Evolutionary conservation across 2,113 vertebrate genomes (phyloP), one percentile per base, ranked within the genome.

Genomic region (Ailuropoda melanoleuca): DNA sequence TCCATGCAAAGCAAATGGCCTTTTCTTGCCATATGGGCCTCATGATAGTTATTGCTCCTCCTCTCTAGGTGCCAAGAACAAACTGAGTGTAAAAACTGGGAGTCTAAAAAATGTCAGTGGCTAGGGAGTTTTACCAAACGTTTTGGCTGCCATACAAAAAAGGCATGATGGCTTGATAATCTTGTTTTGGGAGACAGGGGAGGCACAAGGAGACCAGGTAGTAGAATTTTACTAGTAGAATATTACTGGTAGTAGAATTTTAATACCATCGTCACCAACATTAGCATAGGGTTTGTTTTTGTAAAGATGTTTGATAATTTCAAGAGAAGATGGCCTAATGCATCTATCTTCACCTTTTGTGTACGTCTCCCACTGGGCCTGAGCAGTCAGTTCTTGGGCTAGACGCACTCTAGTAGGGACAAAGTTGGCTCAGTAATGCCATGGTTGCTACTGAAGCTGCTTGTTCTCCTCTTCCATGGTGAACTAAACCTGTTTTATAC

Each of bases 71-170:
- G 68, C 46, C 85, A 96, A 43, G 68, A 94, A 55, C 18, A 66
- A 90, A 86, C 60, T 74, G 88, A 81, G 11, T 93, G 1, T 82
- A 21, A 64, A 14, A 92, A 60, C 34, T 95, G 58, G 23, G 53
- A 81, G 43, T 93, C 60, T 58, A 2, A 70, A 88, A 88, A 13
- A 56, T 62, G 90, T 50, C 34, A 62, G 37, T 86, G 26, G 13
- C 48, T 97, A 46, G 31, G 17, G n/a, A 66, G 31, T 92, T 96
- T 95, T 70, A 78, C 4, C 2, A 85, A 93, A 80, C 78, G 31
- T 75, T 87, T 80, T 90, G 37, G 31, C 6, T 92, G 6, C 2
- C 29, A 34, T 34, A 56, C 34, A 70, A 55, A 37, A 93, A 95
- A 70, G 8, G 3, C 53, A 13, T 58, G 19, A 53, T 75, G 62